A percentile compares a stretch with the other conserved stretches of the same genome.
Conservation (phyloP, 2,797 vertebrate species). For the Onychomys leucogaster region DNA sequence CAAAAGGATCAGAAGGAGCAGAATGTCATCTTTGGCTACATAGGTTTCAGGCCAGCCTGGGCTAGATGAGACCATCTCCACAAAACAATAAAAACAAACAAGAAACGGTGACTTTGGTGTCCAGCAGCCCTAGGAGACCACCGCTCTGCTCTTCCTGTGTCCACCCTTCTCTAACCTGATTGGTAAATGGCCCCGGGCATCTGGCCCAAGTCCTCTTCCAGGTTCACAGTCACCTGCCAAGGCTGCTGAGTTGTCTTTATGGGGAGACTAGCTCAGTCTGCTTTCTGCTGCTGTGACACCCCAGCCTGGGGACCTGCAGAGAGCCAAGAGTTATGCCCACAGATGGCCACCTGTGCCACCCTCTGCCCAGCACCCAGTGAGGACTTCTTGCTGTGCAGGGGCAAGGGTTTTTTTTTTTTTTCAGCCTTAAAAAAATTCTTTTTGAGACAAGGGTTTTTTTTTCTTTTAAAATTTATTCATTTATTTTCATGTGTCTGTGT, state of each 20-base stretch:
- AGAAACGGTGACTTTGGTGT: not conserved
- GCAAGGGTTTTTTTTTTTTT: too few relatives aligned
- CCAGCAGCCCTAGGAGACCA: not conserved
- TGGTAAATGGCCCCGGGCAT: not conserved
- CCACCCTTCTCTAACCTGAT: not conserved
- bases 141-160: too few relatives aligned
- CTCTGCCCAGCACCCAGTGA: not conserved
- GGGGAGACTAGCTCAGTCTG: not conserved
- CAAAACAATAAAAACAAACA: not conserved
- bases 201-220: not conserved
- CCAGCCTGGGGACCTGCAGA: not conserved
- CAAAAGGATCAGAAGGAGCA: not conserved
- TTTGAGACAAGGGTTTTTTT: not conserved
- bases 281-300: not conserved
- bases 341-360: not conserved
- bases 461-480: not conserved
- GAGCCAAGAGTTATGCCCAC: not conserved
- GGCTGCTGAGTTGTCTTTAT: not conserved
- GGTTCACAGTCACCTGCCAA: not conserved
- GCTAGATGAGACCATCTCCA: not conserved
- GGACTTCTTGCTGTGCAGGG: too few relatives aligned
- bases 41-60: not conserved
- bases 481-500: not conserved
- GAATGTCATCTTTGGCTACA: not conserved
- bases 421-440: not conserved